Evolutionary conservation across 2,888 invertebrate species (phyloP).

Genomic region (Drosophila mayaguana): DNA sequence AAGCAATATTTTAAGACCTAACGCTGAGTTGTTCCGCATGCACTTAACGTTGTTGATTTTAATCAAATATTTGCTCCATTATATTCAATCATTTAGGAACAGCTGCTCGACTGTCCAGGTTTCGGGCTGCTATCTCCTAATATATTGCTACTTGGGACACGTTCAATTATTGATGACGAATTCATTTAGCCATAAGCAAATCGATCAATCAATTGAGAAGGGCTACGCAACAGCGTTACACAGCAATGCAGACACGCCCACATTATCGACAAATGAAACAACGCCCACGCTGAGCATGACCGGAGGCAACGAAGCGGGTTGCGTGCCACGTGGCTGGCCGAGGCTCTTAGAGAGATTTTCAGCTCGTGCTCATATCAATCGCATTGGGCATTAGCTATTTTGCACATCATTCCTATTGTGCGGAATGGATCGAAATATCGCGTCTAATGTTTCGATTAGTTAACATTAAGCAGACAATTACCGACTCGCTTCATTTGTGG

Average conservation of each 20-base stretch:
- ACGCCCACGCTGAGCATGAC: constrained; percentile 14
- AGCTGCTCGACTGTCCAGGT: constrained; percentile 38
- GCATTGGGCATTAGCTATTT: constrained; percentile 26
- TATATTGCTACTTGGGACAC: constrained; percentile 29
- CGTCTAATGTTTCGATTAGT: constrained; percentile 37
- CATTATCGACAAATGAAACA: constrained; percentile 31
- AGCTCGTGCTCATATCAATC: constrained; percentile 50
- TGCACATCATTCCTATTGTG: constrained; percentile 41
- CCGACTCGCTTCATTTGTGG: constrained; percentile 40
- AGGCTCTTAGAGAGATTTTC: constrained; percentile 22
- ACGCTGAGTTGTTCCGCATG: not conserved
- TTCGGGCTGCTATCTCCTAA: constrained; percentile 14
- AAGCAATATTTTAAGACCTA: not conserved
- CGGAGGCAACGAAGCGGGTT: not conserved
- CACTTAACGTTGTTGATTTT: not conserved
- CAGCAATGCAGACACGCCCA: constrained; percentile 28
- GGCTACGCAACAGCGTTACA: constrained; percentile 36
- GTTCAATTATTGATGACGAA: constrained; percentile 63
- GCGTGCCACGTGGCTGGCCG: constrained; percentile 32
- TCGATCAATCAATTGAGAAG: constrained; percentile 65
- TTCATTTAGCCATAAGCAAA: constrained; percentile 56
- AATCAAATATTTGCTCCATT: constrained; percentile 15
- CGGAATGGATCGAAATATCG: constrained; percentile 12
- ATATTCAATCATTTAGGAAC: constrained; percentile 43
- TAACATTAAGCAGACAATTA: constrained; percentile 58